Evolutionary conservation across 2,797 vertebrate species (phyloP), one percentile per base, ranked within the genome.

Genomic region (Gouania willdenowi): DNA sequence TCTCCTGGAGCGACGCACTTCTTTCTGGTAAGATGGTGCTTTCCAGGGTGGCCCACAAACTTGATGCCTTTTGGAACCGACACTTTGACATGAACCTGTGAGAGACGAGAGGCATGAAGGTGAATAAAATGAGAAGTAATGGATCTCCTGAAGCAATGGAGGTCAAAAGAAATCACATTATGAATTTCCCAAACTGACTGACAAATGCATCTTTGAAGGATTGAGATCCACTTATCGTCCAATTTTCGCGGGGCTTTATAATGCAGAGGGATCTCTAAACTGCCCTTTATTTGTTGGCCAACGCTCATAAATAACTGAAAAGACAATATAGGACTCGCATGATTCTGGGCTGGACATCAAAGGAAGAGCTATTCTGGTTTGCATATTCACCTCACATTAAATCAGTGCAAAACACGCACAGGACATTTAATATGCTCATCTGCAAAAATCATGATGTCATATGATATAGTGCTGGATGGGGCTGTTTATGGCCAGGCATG

Each of bases 21-120:
- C 84, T 93, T 97, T 40, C 92, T 88, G 39, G 92, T 94, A 43
- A 97, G 83, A 41, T 95, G 90, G 24, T 92, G 90, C 49, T 89
- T 93, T 60, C 93, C 92, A 8, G 91, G 92, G 52, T 95, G 92
- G 21, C 94, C 93, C 2, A 97, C 89, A 73, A 97, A 93, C 71
- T 91, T 91, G 16, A 93, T 90, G 38, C 94, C 93, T 77, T 92
- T 93, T 20, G 92, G 91, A 57, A 94, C 86, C 0, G 91, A 90
- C 52, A 95, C 87, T 81, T 92, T 96, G 50, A 94, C 74, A 0
- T 96, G 90, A 40, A 96, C 94, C 94, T 95, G 79, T 5, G 35
- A 49, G 54, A 23, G 8, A 35, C 10, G 25, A 37, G 23, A 34
- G 21, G 20, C 37, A 25, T 55, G 25, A 22, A 46, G 14, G n/a